Evolutionary conservation across 2,113 vertebrate genomes (phyloP).

Genomic region (Syrrhaptes paradoxus): DNA sequence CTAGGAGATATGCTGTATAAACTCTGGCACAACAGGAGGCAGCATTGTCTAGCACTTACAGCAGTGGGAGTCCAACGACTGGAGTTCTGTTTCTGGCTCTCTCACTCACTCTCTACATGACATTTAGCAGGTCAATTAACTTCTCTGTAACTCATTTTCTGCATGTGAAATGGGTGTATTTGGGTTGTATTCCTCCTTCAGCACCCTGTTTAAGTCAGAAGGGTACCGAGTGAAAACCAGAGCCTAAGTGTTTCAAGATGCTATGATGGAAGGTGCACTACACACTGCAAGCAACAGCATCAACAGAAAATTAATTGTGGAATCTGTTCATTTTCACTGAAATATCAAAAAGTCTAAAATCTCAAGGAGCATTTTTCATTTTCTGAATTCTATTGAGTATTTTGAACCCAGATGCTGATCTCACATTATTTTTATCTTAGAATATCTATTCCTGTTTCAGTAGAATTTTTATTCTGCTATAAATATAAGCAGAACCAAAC

Average conservation of each 20-base stretch:
- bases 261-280: not conserved
- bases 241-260: not conserved
- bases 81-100: not conserved
- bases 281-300: not conserved
- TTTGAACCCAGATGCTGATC: not conserved
- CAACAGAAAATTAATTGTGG: not conserved
- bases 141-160: not conserved
- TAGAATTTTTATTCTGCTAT: not conserved
- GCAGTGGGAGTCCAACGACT: not conserved
- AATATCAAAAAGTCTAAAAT: not conserved
- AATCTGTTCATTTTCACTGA: not conserved
- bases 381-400: not conserved
- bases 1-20: not conserved
- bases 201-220: not conserved
- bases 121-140: slow-evolving; percentile 13
- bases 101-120: not conserved
- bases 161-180: not conserved
- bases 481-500: not conserved
- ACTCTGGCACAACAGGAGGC: not conserved
- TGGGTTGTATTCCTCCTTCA: not conserved
- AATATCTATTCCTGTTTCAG: not conserved
- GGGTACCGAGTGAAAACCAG: not conserved
- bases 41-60: not conserved
- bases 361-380: not conserved
- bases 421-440: not conserved